Conservation (phyloP, 2,797 vertebrate species). For the Rhinogobio ventralis region DNA sequence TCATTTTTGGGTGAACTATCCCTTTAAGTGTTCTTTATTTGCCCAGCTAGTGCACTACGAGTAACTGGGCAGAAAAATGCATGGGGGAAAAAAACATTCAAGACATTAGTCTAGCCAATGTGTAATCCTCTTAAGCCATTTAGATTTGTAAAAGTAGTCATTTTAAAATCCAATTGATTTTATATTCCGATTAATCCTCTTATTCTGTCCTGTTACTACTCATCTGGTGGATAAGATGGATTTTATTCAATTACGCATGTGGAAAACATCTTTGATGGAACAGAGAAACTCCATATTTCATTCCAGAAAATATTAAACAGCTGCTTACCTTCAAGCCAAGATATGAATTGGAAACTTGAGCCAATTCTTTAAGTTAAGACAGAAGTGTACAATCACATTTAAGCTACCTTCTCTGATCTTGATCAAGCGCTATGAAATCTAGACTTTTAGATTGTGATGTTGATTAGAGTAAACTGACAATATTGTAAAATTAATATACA, state of each 20-base stretch:
- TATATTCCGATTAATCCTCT: neutral
- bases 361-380: slow-evolving; percentile 21
- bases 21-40: neutral
- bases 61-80: neutral
- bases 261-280: slow-evolving; percentile 20
- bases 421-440: neutral
- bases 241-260: neutral
- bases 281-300: neutral
- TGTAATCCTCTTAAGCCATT: neutral
- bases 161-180: neutral
- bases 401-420: neutral
- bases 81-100: neutral
- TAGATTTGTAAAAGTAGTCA: neutral
- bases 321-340: slow-evolving; percentile 14
- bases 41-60: neutral
- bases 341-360: slow-evolving; percentile 15
- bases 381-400: neutral
- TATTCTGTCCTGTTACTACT: neutral
- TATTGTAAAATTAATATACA: neutral
- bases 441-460: neutral
- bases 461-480: neutral
- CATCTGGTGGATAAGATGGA: neutral
- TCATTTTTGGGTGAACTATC: no score
- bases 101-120: neutral
- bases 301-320: slow-evolving; percentile 19